Evolutionary conservation across 2,113 vertebrate genomes (phyloP).

Genomic region (Megatriorchis doriae): DNA sequence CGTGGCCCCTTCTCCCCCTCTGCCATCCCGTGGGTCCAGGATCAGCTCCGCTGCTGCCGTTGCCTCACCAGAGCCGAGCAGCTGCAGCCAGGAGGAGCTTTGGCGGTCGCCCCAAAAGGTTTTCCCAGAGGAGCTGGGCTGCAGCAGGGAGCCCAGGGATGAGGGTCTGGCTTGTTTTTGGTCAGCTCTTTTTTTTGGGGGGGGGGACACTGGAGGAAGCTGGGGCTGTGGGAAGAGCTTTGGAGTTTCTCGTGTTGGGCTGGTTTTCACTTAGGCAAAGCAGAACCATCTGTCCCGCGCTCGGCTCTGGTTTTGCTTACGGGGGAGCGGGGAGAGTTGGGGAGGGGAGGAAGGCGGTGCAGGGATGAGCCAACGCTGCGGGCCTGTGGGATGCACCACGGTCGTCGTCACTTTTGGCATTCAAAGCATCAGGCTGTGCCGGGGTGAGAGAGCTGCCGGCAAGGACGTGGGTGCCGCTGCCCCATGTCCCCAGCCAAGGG

Average conservation of each 20-base stretch:
- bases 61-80: accelerated
- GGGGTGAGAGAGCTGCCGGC: accelerated
- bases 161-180: neutral
- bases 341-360: neutral
- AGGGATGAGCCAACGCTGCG: neutral
- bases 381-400: accelerated
- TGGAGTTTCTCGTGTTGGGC: neutral
- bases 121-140: neutral
- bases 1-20: neutral
- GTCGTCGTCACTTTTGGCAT: accelerated
- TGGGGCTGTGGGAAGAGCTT: neutral
- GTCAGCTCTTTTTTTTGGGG: no score
- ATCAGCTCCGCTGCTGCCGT: accelerated
- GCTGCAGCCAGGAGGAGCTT: neutral
- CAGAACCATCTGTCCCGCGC: neutral
- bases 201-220: neutral
- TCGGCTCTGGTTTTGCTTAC: neutral
- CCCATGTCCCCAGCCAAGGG: neutral
- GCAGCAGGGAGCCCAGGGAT: accelerated
- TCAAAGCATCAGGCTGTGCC: accelerated
- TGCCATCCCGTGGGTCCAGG: accelerated
- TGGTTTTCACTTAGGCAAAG: neutral
- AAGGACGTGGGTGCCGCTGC: accelerated
- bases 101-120: neutral
- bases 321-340: neutral